Evolutionary conservation across 2,888 invertebrate genomes (phyloP).

Genomic region (Drosophila testacea): DNA sequence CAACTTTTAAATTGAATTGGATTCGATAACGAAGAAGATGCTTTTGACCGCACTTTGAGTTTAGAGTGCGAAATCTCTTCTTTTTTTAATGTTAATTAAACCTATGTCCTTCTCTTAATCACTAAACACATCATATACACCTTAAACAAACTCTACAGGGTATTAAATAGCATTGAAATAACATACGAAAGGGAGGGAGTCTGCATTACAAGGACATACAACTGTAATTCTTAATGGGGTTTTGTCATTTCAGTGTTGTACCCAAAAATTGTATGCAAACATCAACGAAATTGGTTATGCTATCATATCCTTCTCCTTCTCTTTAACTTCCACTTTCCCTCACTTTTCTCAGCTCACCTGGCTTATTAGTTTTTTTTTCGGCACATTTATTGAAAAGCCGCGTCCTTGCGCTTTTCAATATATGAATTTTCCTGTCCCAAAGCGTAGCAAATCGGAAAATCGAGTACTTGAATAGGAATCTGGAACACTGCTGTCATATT

Average conservation of each 20-base stretch:
- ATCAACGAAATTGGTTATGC: slow-evolving; percentile 39
- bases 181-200: slow-evolving; percentile 24
- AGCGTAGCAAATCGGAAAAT: slow-evolving; percentile 46
- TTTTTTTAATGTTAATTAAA: neutral
- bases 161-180: slow-evolving; percentile 47
- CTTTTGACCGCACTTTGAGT: too few species aligned
- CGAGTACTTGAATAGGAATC: neutral
- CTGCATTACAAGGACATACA: slow-evolving; percentile 28
- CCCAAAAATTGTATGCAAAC: slow-evolving; percentile 37
- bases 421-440: slow-evolving; percentile 30
- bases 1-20: neutral
- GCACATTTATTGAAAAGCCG: slow-evolving; percentile 47
- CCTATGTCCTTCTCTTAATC: too few species aligned
- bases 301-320: neutral
- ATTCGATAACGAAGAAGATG: too few species aligned
- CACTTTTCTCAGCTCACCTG: slow-evolving; percentile 44
- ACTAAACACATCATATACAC: neutral
- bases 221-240: slow-evolving; percentile 72
- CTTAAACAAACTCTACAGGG: neutral
- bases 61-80: too few species aligned
- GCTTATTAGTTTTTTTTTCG: slow-evolving; percentile 56
- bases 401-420: slow-evolving; percentile 36
- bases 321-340: too few species aligned
- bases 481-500: slow-evolving; percentile 48
- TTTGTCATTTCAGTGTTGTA: slow-evolving; percentile 71